phyloP scores from a whole-genome alignment of 1,140 invertebrate species.

The Drosophila parabipectinata region DNA sequence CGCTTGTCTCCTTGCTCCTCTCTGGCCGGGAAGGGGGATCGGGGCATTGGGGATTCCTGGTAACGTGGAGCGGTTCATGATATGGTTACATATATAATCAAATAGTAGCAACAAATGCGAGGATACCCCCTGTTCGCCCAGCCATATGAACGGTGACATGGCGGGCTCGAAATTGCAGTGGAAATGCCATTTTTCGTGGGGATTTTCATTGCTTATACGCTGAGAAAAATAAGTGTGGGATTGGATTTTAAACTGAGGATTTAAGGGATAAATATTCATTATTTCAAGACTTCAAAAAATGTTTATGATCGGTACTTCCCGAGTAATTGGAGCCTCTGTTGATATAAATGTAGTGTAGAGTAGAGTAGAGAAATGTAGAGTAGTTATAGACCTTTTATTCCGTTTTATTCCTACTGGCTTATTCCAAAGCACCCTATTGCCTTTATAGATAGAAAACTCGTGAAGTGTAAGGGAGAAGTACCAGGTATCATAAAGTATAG shows the following conservation, averaged over 20 bases:
- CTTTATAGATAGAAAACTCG: too few species aligned
- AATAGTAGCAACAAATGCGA: slow-evolving; percentile 75
- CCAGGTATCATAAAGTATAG: too few species aligned
- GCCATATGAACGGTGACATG: slow-evolving; percentile 77
- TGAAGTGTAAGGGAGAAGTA: too few species aligned
- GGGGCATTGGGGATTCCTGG: slow-evolving; percentile 2
- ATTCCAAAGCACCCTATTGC: too few species aligned
- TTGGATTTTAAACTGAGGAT: neutral
- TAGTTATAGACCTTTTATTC: too few species aligned
- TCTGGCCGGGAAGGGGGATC: slow-evolving; percentile 1
- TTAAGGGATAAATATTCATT: too few species aligned
- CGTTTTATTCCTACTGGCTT: too few species aligned
- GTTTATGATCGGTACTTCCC: too few species aligned
- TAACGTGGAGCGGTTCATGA: slow-evolving; percentile 55
- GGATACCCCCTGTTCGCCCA: slow-evolving; percentile 51
- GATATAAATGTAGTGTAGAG: too few species aligned
- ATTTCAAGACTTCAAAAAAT: too few species aligned
- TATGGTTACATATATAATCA: slow-evolving; percentile 78
- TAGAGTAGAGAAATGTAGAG: too few species aligned
- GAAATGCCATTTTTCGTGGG: slow-evolving; percentile 63
- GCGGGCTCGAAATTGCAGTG: slow-evolving; percentile 65
- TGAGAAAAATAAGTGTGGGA: neutral
- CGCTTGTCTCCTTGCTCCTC: slow-evolving; percentile 40
- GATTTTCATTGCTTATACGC: neutral
- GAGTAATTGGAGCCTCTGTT: too few species aligned